A percentile compares a stretch with the other conserved stretches of the same genome.
Evolutionary conservation across 2,113 vertebrate species (phyloP).

Genomic region (Verasper variegatus): DNA sequence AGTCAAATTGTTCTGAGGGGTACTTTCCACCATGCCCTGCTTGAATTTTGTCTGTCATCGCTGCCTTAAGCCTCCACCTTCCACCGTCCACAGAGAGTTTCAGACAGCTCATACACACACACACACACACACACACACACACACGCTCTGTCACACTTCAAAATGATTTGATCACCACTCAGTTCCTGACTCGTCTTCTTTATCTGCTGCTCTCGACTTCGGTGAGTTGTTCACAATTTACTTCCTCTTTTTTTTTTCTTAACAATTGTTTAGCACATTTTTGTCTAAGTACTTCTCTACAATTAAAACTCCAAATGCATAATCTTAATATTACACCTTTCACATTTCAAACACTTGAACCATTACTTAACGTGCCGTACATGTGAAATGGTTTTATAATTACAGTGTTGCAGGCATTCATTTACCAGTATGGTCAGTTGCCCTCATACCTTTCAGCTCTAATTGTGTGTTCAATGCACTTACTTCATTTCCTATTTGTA

Average conservation of each 20-base stretch:
- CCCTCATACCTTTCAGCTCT: not conserved
- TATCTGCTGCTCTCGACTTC: constrained; percentile 11
- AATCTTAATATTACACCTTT: not conserved
- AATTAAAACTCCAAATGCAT: not conserved
- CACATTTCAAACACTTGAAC: not conserved
- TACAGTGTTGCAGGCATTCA: not conserved
- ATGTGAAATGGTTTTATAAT: not conserved
- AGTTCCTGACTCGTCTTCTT: not conserved
- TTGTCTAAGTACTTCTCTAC: not conserved
- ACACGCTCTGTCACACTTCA: not conserved
- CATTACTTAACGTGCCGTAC: too few relatives aligned
- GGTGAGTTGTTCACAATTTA: constrained; percentile 37
- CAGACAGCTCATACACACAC: not conserved
- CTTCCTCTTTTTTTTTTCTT: not conserved
- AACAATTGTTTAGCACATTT: not conserved
- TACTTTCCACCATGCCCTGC: constrained; percentile 17
- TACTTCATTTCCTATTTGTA: not conserved
- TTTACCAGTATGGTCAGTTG: not conserved
- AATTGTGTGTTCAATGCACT: not conserved
- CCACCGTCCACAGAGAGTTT: not conserved
- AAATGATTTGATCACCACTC: not conserved
- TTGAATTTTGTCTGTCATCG: constrained; percentile 8
- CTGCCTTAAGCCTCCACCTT: constrained; percentile 19
- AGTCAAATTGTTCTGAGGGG: not conserved
- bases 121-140: too few relatives aligned